phyloP scores from a whole-genome alignment of 2,797 vertebrate genomes.

The Ptychadena robeensis region DNA sequence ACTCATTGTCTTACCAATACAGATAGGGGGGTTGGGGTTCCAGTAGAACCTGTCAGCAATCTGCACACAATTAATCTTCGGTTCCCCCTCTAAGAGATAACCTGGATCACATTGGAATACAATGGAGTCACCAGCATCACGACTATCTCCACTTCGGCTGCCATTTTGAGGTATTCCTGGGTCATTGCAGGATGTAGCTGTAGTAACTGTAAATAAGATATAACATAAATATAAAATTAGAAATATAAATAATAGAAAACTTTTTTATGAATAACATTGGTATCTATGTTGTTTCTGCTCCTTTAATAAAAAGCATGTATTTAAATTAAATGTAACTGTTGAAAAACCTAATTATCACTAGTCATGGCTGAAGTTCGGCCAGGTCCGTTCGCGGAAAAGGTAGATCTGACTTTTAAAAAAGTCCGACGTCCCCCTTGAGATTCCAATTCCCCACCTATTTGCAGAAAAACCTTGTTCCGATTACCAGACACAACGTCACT shows the following conservation, averaged over 20 bases:
- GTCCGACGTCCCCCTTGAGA: no score
- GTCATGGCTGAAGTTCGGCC: neutral
- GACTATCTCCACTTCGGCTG: constrained; percentile 91
- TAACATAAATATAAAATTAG: no score
- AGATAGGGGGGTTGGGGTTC: constrained; percentile 95
- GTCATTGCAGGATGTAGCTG: constrained; percentile 51
- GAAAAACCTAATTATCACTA: neutral
- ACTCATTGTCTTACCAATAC: constrained; percentile 76
- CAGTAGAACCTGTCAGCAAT: constrained; percentile 97
- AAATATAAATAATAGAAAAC: no score
- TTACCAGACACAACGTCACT: no score
- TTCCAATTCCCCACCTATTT: no score
- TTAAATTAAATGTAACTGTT: neutral
- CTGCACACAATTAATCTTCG: constrained; percentile 92
- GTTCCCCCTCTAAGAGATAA: constrained; percentile 88
- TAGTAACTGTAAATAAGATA: constrained; percentile 37
- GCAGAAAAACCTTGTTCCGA: no score
- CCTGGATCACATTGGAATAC: constrained; percentile 94
- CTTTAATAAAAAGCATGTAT: neutral
- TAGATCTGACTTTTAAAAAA: no score
- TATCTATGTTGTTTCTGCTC: no score
- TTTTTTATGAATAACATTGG: no score
- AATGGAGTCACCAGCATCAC: constrained; percentile 89
- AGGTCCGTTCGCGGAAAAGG: no score
- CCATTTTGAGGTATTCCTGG: constrained; percentile 92